Conservation (phyloP, 2,888 invertebrate genomes). For the Nemoura dubitans region DNA sequence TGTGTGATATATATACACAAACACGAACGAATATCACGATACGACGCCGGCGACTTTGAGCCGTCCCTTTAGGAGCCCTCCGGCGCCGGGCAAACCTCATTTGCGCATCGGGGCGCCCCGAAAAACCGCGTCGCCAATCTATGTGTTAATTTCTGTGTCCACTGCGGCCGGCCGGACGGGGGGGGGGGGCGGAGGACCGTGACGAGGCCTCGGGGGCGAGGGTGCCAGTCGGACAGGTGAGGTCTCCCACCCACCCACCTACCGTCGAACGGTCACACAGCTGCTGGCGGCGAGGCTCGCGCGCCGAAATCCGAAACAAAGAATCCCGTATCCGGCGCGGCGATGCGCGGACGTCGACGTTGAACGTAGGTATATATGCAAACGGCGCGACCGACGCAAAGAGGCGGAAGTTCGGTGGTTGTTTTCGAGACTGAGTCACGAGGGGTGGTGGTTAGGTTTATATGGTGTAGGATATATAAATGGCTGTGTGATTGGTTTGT, state of each 20-base stretch:
- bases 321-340: too few relatives aligned
- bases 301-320: too few relatives aligned
- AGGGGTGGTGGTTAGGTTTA: too few relatives aligned
- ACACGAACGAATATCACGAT: neutral
- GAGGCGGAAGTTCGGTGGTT: too few relatives aligned
- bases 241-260: neutral
- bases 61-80: neutral
- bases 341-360: too few relatives aligned
- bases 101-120: neutral
- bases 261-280: neutral
- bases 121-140: neutral
- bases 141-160: neutral
- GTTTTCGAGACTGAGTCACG: too few relatives aligned
- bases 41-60: neutral
- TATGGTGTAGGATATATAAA: too few relatives aligned
- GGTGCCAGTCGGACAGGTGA: neutral
- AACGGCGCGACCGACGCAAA: too few relatives aligned
- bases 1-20: too few relatives aligned
- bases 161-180: neutral
- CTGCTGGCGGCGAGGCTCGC: neutral
- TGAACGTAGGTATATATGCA: too few relatives aligned
- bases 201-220: neutral
- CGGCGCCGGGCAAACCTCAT: neutral
- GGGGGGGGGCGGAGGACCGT: neutral
- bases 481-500: too few relatives aligned